Base-by-base conservation (phyloP, 2,888 invertebrate species). In the Tribolium freemani region DNA sequence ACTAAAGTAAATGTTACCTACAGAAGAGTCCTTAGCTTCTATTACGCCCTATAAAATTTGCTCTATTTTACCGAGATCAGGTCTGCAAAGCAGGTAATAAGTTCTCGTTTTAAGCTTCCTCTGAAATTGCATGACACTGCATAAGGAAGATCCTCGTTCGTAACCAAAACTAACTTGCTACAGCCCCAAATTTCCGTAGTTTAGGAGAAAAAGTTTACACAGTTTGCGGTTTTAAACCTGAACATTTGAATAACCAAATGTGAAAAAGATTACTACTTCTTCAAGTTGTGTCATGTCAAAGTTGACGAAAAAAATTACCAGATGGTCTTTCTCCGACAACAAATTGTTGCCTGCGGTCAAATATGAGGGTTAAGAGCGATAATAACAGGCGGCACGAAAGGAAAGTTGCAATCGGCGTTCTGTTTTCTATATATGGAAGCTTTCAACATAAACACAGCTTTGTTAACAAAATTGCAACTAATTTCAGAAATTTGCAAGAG, bases 51-150 rank as follows among this genome's bases (percentile, higher is more conserved):
- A n/a, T 38, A 38, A 38, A 38, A 38, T 38, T 38, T 38, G 38
- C 38, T 38, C 38, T 38, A 38, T 38, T 38, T 38, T 38, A 38
- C 38, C 8, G 38, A 9, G 38, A 38, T 68, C 50, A 51, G 63
- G 72, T 74, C 71, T 76, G 66, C 69, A 70, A 72, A 64, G 67
- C 71, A 58, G 71, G 74, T 74, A 77, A 73, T 77, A 75, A 73
- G 74, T 76, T 76, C 57, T 3, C 64, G 45, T 68, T 68, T 45
- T 73, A 74, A 76, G 77, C 73, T 71, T 54, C 38, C 64, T 72
- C 67, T 64, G 73, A 73, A 75, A 75, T 75, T 74, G 77, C 71
- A 73, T 71, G 44, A 60, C 71, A 61, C 21, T 57, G 56, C 66
- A 69, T 56, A 31, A 68, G 58, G 48, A 58, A 66, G 51, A 63